These are phyloP conservation scores for Onychomys arenicola DNA, from an alignment of 2,797 vertebrate genomes.

Conservation along the genomic window DNA sequence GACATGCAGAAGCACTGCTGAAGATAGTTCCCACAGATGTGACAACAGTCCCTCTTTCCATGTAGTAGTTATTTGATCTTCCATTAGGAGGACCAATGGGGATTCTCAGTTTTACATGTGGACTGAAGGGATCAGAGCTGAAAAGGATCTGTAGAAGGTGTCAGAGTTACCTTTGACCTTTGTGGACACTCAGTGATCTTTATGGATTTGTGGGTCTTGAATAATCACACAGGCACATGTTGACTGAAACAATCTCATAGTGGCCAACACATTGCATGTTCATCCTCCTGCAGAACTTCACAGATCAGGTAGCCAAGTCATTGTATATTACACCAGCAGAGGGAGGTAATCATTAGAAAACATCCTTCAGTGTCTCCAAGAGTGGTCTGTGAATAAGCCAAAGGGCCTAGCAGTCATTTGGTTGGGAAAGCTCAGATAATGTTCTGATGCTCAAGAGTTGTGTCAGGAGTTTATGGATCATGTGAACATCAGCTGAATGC, in stretches of 20 bases:
- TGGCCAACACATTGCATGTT: neutral
- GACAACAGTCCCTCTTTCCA: too few relatives aligned
- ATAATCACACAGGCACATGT: neutral
- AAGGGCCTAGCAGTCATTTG: too few relatives aligned
- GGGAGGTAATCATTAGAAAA: neutral
- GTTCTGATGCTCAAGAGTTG: too few relatives aligned
- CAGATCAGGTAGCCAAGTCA: neutral
- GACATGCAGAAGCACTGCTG: neutral
- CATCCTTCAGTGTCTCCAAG: neutral
- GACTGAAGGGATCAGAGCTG: neutral
- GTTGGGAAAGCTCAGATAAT: too few relatives aligned
- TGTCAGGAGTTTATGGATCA: too few relatives aligned
- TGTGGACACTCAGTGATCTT: too few relatives aligned
- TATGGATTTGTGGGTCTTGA: too few relatives aligned
- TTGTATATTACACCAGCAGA: neutral
- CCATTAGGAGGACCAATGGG: too few relatives aligned
- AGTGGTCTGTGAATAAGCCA: too few relatives aligned
- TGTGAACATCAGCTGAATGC: too few relatives aligned
- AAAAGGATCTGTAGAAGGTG: neutral
- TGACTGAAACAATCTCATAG: neutral
- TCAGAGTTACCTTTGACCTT: neutral
- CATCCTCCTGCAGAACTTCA: neutral
- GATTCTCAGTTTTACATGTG: neutral
- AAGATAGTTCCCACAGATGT: too few relatives aligned
- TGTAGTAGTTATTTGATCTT: too few relatives aligned